phyloP scores from a whole-genome alignment of 2,797 vertebrate species.

The Pogonophryne albipinna region DNA sequence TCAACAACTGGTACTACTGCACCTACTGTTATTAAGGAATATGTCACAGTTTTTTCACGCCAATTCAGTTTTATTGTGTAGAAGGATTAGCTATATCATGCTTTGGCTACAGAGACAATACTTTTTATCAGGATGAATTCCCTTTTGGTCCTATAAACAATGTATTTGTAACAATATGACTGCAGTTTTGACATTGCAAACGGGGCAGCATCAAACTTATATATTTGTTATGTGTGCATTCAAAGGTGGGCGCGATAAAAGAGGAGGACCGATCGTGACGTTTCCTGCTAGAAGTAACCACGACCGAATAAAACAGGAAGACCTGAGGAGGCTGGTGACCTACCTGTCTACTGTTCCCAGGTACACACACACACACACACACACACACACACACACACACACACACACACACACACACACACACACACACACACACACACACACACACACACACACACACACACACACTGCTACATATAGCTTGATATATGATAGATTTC shows the following conservation, averaged over 20 bases:
- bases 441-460: not conserved
- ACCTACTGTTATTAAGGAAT: not conserved
- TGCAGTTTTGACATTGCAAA: not conserved
- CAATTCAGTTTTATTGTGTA: too few relatives aligned
- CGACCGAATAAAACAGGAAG: conserved; percentile 99
- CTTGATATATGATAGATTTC: not conserved
- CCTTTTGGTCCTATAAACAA: not conserved
- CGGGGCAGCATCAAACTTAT: not conserved
- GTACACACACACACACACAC: conserved; percentile 71
- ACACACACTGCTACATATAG: not conserved
- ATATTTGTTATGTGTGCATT: conserved; percentile 5
- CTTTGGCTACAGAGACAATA: too few relatives aligned
- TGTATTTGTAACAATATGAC: not conserved
- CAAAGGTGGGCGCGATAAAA: conserved; percentile 96
- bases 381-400: conserved; percentile 7
- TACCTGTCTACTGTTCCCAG: conserved; percentile 98
- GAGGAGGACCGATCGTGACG: conserved; percentile 97
- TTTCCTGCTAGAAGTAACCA: conserved; percentile 98
- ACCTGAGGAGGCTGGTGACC: conserved; percentile 95
- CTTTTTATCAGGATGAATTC: not conserved
- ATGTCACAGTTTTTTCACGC: not conserved
- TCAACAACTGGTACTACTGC: not conserved
- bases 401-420: conserved; percentile 2
- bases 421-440: conserved; percentile 1
- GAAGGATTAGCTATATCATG: too few relatives aligned